These are phyloP conservation scores for Theretra japonica DNA, from an alignment of 2,888 invertebrate genomes.

Conservation along the genomic window DNA sequence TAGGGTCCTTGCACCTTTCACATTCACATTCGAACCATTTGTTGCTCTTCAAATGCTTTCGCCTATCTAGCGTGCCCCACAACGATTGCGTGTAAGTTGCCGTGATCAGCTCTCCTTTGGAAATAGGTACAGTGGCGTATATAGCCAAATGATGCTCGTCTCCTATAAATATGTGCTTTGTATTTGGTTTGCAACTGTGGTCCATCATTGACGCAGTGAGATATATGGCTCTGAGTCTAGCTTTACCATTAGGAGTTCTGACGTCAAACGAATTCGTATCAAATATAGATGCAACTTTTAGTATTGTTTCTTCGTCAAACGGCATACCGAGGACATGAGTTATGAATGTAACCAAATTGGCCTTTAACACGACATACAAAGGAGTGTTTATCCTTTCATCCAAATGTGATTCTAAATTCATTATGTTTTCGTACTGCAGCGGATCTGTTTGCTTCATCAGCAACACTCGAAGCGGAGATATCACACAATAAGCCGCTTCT, in stretches of 20 bases:
- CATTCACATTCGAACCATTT: slow-evolving; percentile 90
- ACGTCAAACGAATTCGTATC: slow-evolving; percentile 90
- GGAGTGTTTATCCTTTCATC: slow-evolving; percentile 85
- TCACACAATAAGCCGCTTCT: slow-evolving; percentile 87
- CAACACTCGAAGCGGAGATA: slow-evolving; percentile 87
- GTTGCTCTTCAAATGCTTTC: slow-evolving; percentile 84
- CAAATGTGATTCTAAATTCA: slow-evolving; percentile 85
- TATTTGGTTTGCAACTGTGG: slow-evolving; percentile 90
- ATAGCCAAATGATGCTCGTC: slow-evolving; percentile 86
- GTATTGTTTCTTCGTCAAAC: slow-evolving; percentile 84
- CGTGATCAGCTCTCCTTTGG: slow-evolving; percentile 87
- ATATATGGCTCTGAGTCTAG: slow-evolving; percentile 86
- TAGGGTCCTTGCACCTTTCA: slow-evolving; percentile 87
- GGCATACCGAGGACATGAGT: slow-evolving; percentile 83
- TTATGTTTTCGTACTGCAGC: slow-evolving; percentile 80
- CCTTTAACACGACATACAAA: slow-evolving; percentile 84
- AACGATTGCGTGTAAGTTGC: slow-evolving; percentile 89
- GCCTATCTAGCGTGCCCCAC: slow-evolving; percentile 87
- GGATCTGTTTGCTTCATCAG: slow-evolving; percentile 84
- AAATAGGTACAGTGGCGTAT: slow-evolving; percentile 87
- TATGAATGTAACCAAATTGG: slow-evolving; percentile 86
- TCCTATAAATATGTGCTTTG: slow-evolving; percentile 87
- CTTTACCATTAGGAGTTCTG: slow-evolving; percentile 76
- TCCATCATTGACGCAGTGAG: slow-evolving; percentile 88
- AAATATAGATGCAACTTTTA: slow-evolving; percentile 87